phyloP scores from a whole-genome alignment of 2,113 vertebrate genomes.

The Poecilia latipinna region DNA sequence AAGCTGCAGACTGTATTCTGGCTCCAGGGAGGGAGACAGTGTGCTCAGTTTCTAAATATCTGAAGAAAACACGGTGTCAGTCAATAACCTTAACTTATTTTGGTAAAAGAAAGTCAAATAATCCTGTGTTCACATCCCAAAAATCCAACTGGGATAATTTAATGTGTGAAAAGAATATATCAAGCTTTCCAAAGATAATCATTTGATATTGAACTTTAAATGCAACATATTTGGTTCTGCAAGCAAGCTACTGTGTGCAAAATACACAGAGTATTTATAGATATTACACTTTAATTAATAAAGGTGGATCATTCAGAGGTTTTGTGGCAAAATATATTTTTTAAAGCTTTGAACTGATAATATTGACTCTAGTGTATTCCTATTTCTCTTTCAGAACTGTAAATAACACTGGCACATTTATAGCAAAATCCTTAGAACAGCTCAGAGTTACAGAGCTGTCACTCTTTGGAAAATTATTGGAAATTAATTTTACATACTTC shows the following conservation, averaged over 20 bases:
- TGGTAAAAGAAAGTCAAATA: background rate
- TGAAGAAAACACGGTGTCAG: background rate
- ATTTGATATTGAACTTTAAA: background rate
- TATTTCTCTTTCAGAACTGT: background rate
- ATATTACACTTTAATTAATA: background rate
- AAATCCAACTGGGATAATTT: background rate
- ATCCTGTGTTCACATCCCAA: background rate
- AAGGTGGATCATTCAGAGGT: background rate
- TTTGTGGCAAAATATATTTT: background rate
- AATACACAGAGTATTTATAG: background rate
- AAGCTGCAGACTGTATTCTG: constrained; percentile 39
- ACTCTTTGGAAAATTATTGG: background rate
- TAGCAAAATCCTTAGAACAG: background rate
- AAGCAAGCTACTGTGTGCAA: background rate
- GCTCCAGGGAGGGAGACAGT: constrained; percentile 29
- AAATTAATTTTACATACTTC: background rate
- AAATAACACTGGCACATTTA: background rate
- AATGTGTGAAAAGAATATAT: background rate
- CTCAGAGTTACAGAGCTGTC: background rate
- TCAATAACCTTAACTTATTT: background rate
- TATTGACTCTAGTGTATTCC: background rate
- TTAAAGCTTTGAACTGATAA: background rate
- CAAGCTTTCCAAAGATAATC: background rate
- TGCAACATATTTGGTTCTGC: too few relatives aligned
- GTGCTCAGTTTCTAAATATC: constrained; percentile 28